These are phyloP conservation scores for Asteroscopus sphinx DNA, from an alignment of 2,888 invertebrate species.

Conservation along the genomic window DNA sequence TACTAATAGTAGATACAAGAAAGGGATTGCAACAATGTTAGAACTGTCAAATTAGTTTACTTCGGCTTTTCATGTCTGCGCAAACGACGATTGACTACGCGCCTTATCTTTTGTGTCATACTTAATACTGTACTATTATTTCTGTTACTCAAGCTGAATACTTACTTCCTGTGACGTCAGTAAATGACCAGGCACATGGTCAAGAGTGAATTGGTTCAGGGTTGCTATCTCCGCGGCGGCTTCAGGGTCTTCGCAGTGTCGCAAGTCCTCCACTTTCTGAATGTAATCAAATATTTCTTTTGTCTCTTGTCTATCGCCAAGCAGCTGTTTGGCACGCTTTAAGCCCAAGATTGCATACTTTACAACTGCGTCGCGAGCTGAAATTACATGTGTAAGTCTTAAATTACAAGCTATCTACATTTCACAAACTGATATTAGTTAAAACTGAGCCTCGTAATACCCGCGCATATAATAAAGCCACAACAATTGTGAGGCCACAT, in stretches of 20 bases:
- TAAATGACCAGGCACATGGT: slow-evolving; percentile 92
- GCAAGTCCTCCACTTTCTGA: slow-evolving; percentile 84
- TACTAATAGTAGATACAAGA: no score
- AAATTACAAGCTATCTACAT: not conserved
- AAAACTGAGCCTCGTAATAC: no score
- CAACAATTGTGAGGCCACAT: no score
- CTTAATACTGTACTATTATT: no score
- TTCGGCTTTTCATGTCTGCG: no score
- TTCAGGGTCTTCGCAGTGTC: slow-evolving; percentile 85
- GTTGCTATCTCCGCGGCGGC: slow-evolving; percentile 86
- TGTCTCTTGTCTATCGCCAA: slow-evolving; percentile 77
- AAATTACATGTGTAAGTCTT: slow-evolving; percentile 12
- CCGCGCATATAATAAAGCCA: no score
- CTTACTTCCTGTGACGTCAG: slow-evolving; percentile 91
- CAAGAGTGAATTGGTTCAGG: slow-evolving; percentile 89
- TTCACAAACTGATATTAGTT: not conserved
- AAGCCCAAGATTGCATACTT: slow-evolving; percentile 89
- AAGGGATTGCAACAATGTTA: no score
- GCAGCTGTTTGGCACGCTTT: slow-evolving; percentile 81
- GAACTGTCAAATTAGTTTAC: no score
- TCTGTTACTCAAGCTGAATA: slow-evolving; percentile 23
- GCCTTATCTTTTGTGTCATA: not conserved
- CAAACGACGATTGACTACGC: no score
- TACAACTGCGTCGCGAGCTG: slow-evolving; percentile 80
- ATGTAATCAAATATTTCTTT: slow-evolving; percentile 82